A percentile compares a stretch with the other conserved stretches of the same genome.
phyloP scores from a whole-genome alignment of 2,888 invertebrate species.

The Lasius platythorax region DNA sequence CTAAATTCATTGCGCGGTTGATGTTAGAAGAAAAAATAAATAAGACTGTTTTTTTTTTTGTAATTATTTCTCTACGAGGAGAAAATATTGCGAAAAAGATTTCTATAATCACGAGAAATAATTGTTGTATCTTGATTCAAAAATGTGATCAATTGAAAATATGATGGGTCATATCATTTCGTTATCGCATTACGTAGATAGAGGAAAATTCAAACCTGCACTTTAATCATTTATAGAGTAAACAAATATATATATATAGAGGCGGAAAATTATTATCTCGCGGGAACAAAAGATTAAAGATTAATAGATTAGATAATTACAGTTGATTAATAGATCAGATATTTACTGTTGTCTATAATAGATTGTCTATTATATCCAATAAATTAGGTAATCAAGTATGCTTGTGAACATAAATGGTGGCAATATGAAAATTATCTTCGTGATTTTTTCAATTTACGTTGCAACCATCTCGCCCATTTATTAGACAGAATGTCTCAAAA shows the following conservation, averaged over 20 bases:
- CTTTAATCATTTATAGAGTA: not conserved
- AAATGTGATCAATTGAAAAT: not conserved
- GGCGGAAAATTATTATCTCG: slow-evolving; percentile 30
- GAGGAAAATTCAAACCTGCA: not conserved
- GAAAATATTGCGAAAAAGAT: not conserved
- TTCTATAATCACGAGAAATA: not conserved
- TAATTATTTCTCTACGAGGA: not conserved
- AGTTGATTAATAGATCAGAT: too few relatives aligned
- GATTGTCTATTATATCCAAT: not conserved
- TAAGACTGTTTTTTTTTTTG: not conserved
- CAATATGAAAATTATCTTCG: too few relatives aligned
- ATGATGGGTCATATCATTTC: not conserved
- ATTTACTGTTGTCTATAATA: not conserved
- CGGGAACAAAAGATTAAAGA: not conserved
- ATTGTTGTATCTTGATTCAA: not conserved
- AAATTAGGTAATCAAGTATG: not conserved
- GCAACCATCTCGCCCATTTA: too few relatives aligned
- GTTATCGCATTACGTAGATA: not conserved
- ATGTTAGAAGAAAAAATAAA: slow-evolving; percentile 16
- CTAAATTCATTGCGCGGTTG: not conserved
- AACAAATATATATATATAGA: not conserved
- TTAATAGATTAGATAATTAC: slow-evolving; percentile 22
- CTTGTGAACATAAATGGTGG: too few relatives aligned
- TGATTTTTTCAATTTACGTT: too few relatives aligned
- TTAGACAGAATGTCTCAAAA: too few relatives aligned